phyloP scores from a whole-genome alignment of 2,797 vertebrate genomes.

The Pempheris klunzingeri region DNA sequence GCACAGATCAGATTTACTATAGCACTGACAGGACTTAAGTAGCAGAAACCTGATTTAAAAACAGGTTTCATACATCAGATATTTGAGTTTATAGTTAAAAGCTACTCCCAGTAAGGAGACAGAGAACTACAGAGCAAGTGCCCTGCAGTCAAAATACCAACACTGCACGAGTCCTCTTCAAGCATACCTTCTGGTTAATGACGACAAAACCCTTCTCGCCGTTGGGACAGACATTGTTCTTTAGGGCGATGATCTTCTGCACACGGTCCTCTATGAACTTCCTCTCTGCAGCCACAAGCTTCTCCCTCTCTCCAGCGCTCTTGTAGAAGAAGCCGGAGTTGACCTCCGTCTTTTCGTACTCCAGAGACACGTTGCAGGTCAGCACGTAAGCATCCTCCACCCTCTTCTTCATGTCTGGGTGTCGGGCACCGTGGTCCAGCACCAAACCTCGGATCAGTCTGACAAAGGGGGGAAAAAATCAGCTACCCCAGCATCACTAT shows the following conservation, averaged over 20 bases:
- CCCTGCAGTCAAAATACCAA: not conserved
- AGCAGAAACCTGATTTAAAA: too few relatives aligned
- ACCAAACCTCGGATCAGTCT: slow-evolving; percentile 96
- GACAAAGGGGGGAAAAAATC: not conserved
- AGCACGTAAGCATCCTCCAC: slow-evolving; percentile 94
- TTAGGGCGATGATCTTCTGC: slow-evolving; percentile 94
- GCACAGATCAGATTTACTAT: slow-evolving; percentile 90
- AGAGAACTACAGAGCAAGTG: not conserved
- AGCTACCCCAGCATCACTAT: too few relatives aligned
- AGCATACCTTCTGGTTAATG: slow-evolving; percentile 96
- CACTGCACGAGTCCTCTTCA: not conserved
- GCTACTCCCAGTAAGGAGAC: not conserved
- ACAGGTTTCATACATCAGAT: too few relatives aligned
- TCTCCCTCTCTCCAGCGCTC: slow-evolving; percentile 95
- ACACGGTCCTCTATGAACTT: slow-evolving; percentile 97
- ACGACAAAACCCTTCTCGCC: slow-evolving; percentile 94
- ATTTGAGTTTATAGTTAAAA: too few relatives aligned
- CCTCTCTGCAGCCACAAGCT: slow-evolving; percentile 95
- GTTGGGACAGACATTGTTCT: slow-evolving; percentile 90
- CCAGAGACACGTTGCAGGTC: slow-evolving; percentile 95
- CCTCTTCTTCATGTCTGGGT: slow-evolving; percentile 98
- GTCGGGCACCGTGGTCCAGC: slow-evolving; percentile 95
- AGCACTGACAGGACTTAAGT: slow-evolving; percentile 91
- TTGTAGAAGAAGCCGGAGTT: slow-evolving; percentile 99
- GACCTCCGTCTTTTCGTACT: slow-evolving; percentile 99